phyloP scores from a whole-genome alignment of 2,797 vertebrate species.

The Argentina silus region DNA sequence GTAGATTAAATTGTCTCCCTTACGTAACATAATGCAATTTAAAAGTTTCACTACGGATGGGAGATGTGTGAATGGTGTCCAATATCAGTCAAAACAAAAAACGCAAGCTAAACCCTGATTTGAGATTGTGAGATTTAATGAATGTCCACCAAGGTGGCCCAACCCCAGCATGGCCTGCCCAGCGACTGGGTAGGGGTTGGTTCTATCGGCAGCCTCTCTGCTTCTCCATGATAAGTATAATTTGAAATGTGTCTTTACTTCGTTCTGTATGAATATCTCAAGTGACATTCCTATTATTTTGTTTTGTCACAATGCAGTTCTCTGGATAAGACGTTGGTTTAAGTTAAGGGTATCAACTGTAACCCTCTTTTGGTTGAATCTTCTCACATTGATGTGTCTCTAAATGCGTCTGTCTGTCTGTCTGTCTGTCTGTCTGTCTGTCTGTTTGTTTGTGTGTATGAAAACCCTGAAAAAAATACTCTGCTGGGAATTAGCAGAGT shows the following conservation, averaged over 20 bases:
- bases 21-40: conserved; percentile 31
- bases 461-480: not conserved
- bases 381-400: not conserved
- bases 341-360: conserved; percentile 1
- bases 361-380: not conserved
- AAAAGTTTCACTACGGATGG: conserved; percentile 31
- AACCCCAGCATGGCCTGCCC: conserved; percentile 3
- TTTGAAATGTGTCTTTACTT: conserved; percentile 10
- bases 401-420: not conserved
- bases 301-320: not conserved
- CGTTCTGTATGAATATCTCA: conserved; percentile 3
- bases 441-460: not conserved
- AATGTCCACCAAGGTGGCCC: conserved; percentile 15
- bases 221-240: conserved; percentile 5
- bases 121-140: conserved; percentile 29
- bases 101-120: conserved; percentile 30
- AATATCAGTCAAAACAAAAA: conserved; percentile 41
- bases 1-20: conserved; percentile 34
- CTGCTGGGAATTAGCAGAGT: not conserved
- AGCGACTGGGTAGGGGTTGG: not conserved
- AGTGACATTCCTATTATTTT: conserved; percentile 12
- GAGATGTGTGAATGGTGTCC: conserved; percentile 20
- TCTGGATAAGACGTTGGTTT: not conserved
- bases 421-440: not conserved
- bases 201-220: not conserved